A percentile compares a stretch with the other conserved stretches of the same genome.
phyloP scores from a whole-genome alignment of 2,797 vertebrate species.

The Tragelaphus eurycerus region DNA sequence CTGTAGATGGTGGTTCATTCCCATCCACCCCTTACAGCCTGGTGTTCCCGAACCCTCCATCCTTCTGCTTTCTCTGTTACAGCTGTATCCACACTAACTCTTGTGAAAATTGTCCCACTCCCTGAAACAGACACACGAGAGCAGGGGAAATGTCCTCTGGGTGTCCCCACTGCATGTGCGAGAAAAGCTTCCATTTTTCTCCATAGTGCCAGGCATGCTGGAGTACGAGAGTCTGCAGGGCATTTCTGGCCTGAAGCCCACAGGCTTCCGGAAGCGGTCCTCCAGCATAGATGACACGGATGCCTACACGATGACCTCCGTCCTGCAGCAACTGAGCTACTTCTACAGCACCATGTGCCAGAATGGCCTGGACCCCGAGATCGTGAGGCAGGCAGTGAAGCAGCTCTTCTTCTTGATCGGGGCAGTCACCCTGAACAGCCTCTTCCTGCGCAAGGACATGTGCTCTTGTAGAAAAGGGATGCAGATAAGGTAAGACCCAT shows the following conservation, averaged over 20 bases:
- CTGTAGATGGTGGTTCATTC: not conserved
- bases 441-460: constrained; percentile 98
- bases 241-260: constrained; percentile 97
- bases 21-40: fast-evolving
- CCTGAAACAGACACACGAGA: not conserved
- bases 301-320: constrained; percentile 90
- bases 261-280: constrained; percentile 95
- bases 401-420: constrained; percentile 95
- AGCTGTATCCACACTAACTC: not conserved
- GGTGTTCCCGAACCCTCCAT: not conserved
- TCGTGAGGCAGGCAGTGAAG: constrained; percentile 90
- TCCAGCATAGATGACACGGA: constrained; percentile 91
- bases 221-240: constrained; percentile 98
- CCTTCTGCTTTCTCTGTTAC: not conserved
- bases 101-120: not conserved
- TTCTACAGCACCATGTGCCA: constrained; percentile 93
- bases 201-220: constrained; percentile 94
- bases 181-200: not conserved
- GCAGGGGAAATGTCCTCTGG: not conserved
- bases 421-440: constrained; percentile 92
- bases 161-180: not conserved
- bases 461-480: constrained; percentile 99
- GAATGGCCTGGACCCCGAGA: constrained; percentile 91
- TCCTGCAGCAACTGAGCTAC: constrained; percentile 90
- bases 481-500: constrained; percentile 93